phyloP scores from a whole-genome alignment of 2,888 invertebrate species.

The Bellardia bayeri region DNA sequence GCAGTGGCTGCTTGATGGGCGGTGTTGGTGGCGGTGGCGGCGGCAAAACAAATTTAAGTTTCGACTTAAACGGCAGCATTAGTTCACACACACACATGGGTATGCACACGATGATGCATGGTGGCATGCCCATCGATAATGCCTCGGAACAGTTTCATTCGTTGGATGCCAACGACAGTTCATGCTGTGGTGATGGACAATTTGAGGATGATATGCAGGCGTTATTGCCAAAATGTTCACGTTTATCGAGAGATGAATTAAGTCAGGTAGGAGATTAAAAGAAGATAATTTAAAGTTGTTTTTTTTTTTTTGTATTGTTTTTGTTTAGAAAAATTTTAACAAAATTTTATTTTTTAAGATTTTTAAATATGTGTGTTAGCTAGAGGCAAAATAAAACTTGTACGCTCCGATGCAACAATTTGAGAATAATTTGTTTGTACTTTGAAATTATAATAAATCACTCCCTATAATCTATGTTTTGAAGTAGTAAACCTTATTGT shows the following conservation, averaged over 20 bases:
- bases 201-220: slow-evolving; percentile 84
- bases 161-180: slow-evolving; percentile 81
- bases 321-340: too few relatives aligned
- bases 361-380: too few relatives aligned
- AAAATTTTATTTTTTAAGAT: too few relatives aligned
- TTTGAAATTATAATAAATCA: too few relatives aligned
- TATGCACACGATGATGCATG: slow-evolving; percentile 35
- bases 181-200: slow-evolving; percentile 79
- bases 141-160: slow-evolving; percentile 78
- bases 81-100: slow-evolving; percentile 36
- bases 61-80: slow-evolving; percentile 72
- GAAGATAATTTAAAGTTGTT: neutral
- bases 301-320: too few relatives aligned
- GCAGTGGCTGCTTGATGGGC: slow-evolving; percentile 35
- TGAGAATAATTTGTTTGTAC: too few relatives aligned
- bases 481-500: too few relatives aligned
- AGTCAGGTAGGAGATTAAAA: slow-evolving; percentile 82
- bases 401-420: too few relatives aligned
- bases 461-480: too few relatives aligned
- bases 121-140: slow-evolving; percentile 69
- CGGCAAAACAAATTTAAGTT: slow-evolving; percentile 76
- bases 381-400: too few relatives aligned
- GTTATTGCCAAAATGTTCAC: slow-evolving; percentile 82
- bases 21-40: slow-evolving; percentile 63
- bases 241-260: slow-evolving; percentile 83